Conservation (phyloP, 2,113 vertebrate species). For the Pipa parva region DNA sequence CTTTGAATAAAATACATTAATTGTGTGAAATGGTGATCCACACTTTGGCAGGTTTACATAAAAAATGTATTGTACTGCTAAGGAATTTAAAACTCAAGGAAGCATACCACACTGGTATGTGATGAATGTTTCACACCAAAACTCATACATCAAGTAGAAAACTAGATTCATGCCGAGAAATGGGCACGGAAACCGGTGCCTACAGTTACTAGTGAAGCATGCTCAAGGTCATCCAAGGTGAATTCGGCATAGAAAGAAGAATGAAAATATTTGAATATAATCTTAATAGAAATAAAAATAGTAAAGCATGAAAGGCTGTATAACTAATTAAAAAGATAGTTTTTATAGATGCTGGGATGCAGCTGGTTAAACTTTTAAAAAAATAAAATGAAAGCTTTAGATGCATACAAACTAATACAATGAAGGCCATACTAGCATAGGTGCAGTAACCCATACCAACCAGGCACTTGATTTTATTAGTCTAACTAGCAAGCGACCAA, state of each 20-base stretch:
- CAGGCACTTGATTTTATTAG: too few relatives aligned
- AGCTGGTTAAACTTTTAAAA: too few relatives aligned
- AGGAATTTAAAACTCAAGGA: slow-evolving; percentile 4
- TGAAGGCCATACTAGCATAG: too few relatives aligned
- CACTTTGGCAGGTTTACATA: slow-evolving; percentile 27
- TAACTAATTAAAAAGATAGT: too few relatives aligned
- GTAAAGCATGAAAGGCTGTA: too few relatives aligned
- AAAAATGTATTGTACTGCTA: slow-evolving; percentile 17
- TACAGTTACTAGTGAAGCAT: neutral
- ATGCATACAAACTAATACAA: too few relatives aligned
- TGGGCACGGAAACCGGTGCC: neutral
- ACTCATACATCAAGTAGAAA: slow-evolving; percentile 16
- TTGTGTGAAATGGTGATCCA: neutral
- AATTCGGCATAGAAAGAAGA: neutral
- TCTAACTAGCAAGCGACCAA: too few relatives aligned
- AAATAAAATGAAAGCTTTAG: too few relatives aligned
- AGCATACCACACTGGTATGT: slow-evolving; percentile 1
- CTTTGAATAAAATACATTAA: neutral
- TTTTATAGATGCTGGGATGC: too few relatives aligned
- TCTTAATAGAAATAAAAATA: too few relatives aligned
- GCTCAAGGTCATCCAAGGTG: neutral
- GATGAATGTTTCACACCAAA: slow-evolving; percentile 2
- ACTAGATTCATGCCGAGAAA: neutral
- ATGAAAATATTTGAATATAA: neutral
- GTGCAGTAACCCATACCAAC: too few relatives aligned